Conservation (phyloP, 2,797 vertebrate genomes). For the Spondyliosoma cantharus region DNA sequence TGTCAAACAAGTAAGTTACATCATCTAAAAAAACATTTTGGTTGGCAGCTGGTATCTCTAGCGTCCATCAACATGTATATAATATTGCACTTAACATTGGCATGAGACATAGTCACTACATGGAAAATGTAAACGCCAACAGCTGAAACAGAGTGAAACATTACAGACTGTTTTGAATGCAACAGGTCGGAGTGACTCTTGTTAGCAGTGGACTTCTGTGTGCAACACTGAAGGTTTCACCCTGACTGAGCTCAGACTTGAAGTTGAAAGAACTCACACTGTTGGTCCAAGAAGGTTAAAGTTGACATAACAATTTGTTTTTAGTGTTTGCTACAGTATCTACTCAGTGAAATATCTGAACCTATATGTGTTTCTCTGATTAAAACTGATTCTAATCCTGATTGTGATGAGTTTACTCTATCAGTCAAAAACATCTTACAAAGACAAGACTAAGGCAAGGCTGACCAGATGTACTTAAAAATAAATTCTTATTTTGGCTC, state of each 20-base stretch:
- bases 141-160: slow-evolving; percentile 51
- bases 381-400: slow-evolving; percentile 12
- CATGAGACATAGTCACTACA: slow-evolving; percentile 40
- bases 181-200: background rate
- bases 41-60: slow-evolving; percentile 69
- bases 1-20: slow-evolving; percentile 58
- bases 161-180: slow-evolving; percentile 17
- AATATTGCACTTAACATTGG: slow-evolving; percentile 79
- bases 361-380: slow-evolving; percentile 9
- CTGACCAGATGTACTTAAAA: slow-evolving; percentile 6
- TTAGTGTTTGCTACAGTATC: slow-evolving; percentile 53
- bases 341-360: slow-evolving; percentile 27
- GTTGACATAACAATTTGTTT: slow-evolving; percentile 6
- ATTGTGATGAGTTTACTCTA: slow-evolving; percentile 8
- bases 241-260: slow-evolving; percentile 14
- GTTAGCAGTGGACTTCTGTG: slow-evolving; percentile 3
- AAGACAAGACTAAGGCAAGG: slow-evolving; percentile 19
- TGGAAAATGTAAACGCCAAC: slow-evolving; percentile 64
- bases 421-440: slow-evolving; percentile 34
- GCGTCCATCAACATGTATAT: slow-evolving; percentile 62
- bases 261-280: slow-evolving; percentile 15
- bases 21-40: slow-evolving; percentile 71
- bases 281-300: slow-evolving; percentile 22
- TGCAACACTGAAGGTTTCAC: slow-evolving; percentile 25
- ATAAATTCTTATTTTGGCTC: slow-evolving; percentile 22